Conservation (phyloP, 1,140 invertebrate genomes). For the Brachionus asplanchnoidis region DNA sequence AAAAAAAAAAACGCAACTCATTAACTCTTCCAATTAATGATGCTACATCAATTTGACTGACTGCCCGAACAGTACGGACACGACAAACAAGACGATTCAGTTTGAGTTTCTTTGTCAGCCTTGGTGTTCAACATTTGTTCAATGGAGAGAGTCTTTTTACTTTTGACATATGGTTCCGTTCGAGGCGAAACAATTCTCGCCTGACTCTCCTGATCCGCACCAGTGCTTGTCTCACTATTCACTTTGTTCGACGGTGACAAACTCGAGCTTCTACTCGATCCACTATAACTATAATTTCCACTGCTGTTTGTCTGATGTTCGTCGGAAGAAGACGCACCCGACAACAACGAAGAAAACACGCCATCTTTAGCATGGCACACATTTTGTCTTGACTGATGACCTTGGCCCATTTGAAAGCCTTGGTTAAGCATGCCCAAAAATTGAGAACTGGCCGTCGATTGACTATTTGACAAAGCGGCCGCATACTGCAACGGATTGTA, state of each 20-base stretch:
- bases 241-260: slow-evolving; percentile 22
- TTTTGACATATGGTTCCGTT: neutral
- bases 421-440: slow-evolving; percentile 31
- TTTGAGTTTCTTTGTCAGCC: slow-evolving; percentile 29
- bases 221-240: neutral
- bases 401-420: neutral
- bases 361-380: neutral
- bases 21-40: neutral
- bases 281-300: slow-evolving; percentile 40
- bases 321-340: neutral
- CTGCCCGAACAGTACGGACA: neutral
- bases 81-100: neutral
- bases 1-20: slow-evolving; percentile 1
- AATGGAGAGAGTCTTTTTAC: neutral
- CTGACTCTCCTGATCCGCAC: neutral
- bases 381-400: slow-evolving; percentile 8
- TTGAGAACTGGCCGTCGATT: neutral
- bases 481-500: slow-evolving; percentile 39
- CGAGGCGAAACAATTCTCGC: neutral
- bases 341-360: neutral
- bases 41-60: neutral
- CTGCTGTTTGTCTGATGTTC: slow-evolving; percentile 34
- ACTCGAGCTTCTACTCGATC: slow-evolving; percentile 30
- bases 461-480: neutral
- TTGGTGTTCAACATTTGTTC: slow-evolving; percentile 35